These are phyloP conservation scores for Dasyurus viverrinus DNA, from an alignment of 2,113 vertebrate genomes.

Conservation along the genomic window DNA sequence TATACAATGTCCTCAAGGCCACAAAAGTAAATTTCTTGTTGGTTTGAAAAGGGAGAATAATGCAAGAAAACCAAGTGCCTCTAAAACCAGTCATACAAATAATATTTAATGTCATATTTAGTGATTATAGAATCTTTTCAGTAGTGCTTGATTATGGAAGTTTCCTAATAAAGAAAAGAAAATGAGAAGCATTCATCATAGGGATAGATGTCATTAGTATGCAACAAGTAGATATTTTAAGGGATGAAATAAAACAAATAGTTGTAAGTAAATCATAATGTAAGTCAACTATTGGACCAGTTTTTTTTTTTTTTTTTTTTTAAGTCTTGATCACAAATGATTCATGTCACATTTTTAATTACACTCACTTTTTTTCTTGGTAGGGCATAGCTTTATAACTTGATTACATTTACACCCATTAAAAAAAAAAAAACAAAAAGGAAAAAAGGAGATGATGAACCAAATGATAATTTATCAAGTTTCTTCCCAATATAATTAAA, in stretches of 20 bases:
- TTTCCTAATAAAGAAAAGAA: conserved; percentile 41
- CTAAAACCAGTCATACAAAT: conserved; percentile 53
- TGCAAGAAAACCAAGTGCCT: conserved; percentile 30
- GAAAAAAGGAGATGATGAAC: background rate
- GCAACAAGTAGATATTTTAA: conserved; percentile 51
- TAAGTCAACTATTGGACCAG: background rate
- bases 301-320: background rate
- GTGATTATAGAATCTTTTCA: conserved; percentile 49
- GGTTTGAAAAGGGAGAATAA: conserved; percentile 7
- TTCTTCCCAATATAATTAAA: conserved; percentile 49
- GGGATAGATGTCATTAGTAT: background rate
- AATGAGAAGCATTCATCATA: conserved; percentile 25
- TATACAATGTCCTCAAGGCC: conserved; percentile 48
- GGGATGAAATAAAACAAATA: conserved; percentile 17
- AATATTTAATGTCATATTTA: conserved; percentile 52
- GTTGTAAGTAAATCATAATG: conserved; percentile 24
- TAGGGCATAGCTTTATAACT: conserved; percentile 8
- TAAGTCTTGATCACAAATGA: conserved; percentile 16
- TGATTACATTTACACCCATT: conserved; percentile 34
- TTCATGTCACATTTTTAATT: conserved; percentile 10
- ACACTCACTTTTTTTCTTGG: conserved; percentile 25
- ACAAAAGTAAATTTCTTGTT: conserved; percentile 57
- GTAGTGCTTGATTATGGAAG: conserved; percentile 35
- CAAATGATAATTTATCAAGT: conserved; percentile 16
- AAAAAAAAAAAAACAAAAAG: conserved; percentile 1